Base-by-base conservation (phyloP, 2,888 invertebrate species). In the Dicyrtomina minuta region DNA sequence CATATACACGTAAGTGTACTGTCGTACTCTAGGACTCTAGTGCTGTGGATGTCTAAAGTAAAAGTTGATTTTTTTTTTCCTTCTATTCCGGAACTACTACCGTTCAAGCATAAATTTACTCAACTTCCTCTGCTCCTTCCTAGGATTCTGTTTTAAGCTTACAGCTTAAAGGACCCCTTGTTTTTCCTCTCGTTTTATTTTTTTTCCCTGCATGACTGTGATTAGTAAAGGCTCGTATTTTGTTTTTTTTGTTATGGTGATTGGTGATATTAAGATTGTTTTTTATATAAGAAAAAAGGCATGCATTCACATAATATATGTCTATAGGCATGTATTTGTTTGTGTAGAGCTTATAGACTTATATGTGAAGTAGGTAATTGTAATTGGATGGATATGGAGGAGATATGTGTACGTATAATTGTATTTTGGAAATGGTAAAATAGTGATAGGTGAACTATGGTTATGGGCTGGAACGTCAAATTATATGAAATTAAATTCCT, bases 81-180 rank as follows among this genome's bases (percentile, higher is more conserved):
- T 22, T 49, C 20, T 53, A 53, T 22, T 12, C 49, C 39, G 15
- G 51, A 62, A 24, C 51, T 39, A 53, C 41, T 58, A 58, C 58
- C 39, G 39, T 58, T 22, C 53, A 39, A 27, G 64, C 64, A 65
- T 65, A 65, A 53, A 65, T 65, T 65, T 65, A 65, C 53, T 65
- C 64, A 65, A 65, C 41, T 55, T 65, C 41, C 44, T 60, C 20
- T 53, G 13, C 24, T 17, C 17, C 46, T 44, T 49, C 49, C 64
- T 41, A 53, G 64, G 49, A 65, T 65, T 53, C 49, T 22, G 33
- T 65, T 65, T 65, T 65, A 65, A 65, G 64, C 64, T 33, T 6
- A 12, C 13, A 43, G 56, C 66, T 59, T 67, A 51, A 49, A 67
- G 59, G 59, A 27, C 49, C 66, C 66, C 59, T 67, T 67, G 66